phyloP scores from a whole-genome alignment of 2,113 vertebrate species.

The Thalassarche chlororhynchos region DNA sequence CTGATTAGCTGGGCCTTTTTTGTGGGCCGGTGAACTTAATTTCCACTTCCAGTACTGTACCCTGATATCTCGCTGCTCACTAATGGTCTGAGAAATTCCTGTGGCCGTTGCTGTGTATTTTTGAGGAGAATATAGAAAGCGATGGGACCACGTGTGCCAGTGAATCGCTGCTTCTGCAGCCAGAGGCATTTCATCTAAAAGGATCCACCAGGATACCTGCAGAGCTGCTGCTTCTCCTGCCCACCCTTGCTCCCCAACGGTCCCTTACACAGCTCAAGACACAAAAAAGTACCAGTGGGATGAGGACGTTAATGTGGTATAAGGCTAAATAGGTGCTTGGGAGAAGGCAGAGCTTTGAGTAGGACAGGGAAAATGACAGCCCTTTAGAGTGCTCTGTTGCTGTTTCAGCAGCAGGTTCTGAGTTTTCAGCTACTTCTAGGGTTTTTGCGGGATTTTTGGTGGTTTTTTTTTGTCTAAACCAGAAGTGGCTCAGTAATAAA shows the following conservation, averaged over 20 bases:
- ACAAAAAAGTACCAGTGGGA: neutral
- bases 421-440: neutral
- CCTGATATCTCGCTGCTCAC: neutral
- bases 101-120: accelerated
- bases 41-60: neutral
- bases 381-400: neutral
- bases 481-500: neutral
- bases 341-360: neutral
- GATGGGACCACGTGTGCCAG: accelerated
- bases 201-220: neutral
- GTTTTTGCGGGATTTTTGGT: neutral
- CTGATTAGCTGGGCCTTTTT: neutral
- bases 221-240: neutral
- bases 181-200: neutral
- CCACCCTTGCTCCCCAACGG: neutral
- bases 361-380: neutral
- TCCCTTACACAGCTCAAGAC: neutral
- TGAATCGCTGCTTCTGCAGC: neutral
- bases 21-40: neutral
- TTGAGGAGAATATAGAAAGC: neutral
- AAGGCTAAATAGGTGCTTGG: neutral
- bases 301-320: neutral
- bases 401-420: neutral
- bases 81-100: neutral
- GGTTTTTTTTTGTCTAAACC: neutral